These are phyloP conservation scores for Mormyrus iriodes DNA, from an alignment of 2,113 vertebrate species.

Conservation along the genomic window DNA sequence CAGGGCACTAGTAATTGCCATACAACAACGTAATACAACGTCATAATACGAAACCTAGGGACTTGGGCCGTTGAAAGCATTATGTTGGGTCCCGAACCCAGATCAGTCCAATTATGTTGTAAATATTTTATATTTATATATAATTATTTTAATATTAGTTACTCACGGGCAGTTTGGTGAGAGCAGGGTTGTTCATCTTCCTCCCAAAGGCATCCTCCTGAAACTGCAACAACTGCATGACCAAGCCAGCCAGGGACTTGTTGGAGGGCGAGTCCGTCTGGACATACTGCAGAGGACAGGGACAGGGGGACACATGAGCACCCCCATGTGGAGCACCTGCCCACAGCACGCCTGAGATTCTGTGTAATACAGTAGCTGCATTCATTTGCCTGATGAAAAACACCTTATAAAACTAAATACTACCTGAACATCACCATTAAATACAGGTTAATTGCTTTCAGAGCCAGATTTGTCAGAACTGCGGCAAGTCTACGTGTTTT, in stretches of 20 bases:
- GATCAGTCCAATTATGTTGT: not conserved
- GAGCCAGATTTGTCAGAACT: not conserved
- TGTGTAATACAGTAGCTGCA: not conserved
- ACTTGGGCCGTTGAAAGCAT: not conserved
- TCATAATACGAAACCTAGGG: not conserved
- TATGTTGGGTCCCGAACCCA: not conserved
- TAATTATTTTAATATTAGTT: no score
- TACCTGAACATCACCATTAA: not conserved
- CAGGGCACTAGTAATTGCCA: not conserved
- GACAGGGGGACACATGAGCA: not conserved
- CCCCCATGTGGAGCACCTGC: not conserved
- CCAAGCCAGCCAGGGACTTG: slow-evolving; percentile 83
- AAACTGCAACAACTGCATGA: slow-evolving; percentile 93
- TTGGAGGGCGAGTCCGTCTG: slow-evolving; percentile 93
- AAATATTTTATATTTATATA: no score
- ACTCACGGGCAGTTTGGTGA: slow-evolving; percentile 94
- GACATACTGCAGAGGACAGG: slow-evolving; percentile 71
- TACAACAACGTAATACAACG: not conserved
- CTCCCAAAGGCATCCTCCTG: slow-evolving; percentile 97
- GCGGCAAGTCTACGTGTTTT: not conserved
- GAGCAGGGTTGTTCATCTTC: slow-evolving; percentile 92
- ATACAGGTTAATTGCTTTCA: not conserved
- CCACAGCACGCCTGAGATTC: not conserved
- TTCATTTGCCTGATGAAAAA: not conserved
- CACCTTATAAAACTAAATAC: not conserved